These are phyloP conservation scores for Tromatobia lineatoria DNA, from an alignment of 2,888 invertebrate genomes.

Conservation along the genomic window DNA sequence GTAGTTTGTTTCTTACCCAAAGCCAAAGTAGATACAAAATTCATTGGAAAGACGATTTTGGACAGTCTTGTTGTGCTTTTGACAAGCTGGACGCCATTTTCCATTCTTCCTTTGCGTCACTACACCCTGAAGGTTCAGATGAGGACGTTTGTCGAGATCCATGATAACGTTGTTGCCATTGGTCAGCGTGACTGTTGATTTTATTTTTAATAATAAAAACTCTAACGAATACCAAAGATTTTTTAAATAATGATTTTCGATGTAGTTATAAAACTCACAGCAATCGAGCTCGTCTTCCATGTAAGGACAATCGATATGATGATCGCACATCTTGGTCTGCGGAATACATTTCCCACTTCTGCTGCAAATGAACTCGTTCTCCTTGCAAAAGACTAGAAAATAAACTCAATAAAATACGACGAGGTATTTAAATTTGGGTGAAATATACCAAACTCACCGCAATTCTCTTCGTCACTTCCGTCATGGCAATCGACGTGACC, in stretches of 20 bases:
- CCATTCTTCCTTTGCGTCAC: conserved; percentile 88
- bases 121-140: conserved; percentile 88
- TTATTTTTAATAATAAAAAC: background rate
- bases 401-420: background rate
- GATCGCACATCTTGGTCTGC: conserved; percentile 88
- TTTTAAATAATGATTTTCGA: background rate
- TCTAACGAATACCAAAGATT: background rate
- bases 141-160: conserved; percentile 88
- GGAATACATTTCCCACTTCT: conserved; percentile 89
- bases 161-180: conserved; percentile 88
- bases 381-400: conserved; percentile 87
- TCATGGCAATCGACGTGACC: conserved; percentile 91
- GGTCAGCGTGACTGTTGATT: conserved; percentile 88
- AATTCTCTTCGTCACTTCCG: conserved; percentile 91
- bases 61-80: conserved; percentile 82
- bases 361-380: conserved; percentile 88
- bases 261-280: conserved; percentile 81
- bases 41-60: conserved; percentile 84
- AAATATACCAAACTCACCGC: conserved; percentile 87
- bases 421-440: background rate
- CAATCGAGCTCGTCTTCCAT: conserved; percentile 94
- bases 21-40: conserved; percentile 90
- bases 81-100: conserved; percentile 90
- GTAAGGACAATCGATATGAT: conserved; percentile 88
- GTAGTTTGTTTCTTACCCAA: conserved; percentile 85